Evolutionary conservation across 2,888 invertebrate genomes (phyloP), one percentile per base, ranked within the genome.

Genomic region (Colletes collaris): DNA sequence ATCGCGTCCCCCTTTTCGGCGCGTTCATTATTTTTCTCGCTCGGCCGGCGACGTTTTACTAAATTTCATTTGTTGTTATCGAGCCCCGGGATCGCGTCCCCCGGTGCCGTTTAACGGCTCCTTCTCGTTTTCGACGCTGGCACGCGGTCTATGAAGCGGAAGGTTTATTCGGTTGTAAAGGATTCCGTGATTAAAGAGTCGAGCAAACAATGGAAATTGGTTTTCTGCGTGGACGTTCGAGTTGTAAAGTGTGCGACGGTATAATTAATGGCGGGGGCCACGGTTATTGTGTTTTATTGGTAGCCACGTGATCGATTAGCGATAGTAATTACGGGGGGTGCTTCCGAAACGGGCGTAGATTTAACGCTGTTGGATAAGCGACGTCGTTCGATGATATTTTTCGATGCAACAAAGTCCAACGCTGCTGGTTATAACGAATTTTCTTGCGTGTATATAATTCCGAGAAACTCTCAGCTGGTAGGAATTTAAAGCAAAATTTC

Each of bases 251-350:
- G 49, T 53, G 19, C 68, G 49, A 11, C 40, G 68, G 64, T 59
- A 78, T 78, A 78, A 78, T 78, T 78, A 76, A 78, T 76, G 77
- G 63, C 76, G 49, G 52, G 40, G 49, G 76, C 64, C 64, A 64
- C 64, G 40, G 77, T 78, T 76, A 78, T 78, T 69, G 77, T 78
- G 77, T 53, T 75, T 75, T 78, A 78, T 78, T 78, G 77, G 76
- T 52, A 53, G 53, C 76, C 53, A 44, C 59, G 59, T 76, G 77
- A 78, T 76, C 77, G 77, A 64, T 68, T 68, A 59, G 16, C 68
- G 76, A 59, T 68, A 76, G 66, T 68, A 77, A 77, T 77, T 77
- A 68, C 76, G 53, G 27, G 46, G 37, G 27, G 37, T 16, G 16
- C 40, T 16, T 53, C 27, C 63, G 49, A 55, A 76, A 76, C 44